These are phyloP conservation scores for Pygoscelis adeliae DNA, from an alignment of 2,113 vertebrate species.

Conservation along the genomic window DNA sequence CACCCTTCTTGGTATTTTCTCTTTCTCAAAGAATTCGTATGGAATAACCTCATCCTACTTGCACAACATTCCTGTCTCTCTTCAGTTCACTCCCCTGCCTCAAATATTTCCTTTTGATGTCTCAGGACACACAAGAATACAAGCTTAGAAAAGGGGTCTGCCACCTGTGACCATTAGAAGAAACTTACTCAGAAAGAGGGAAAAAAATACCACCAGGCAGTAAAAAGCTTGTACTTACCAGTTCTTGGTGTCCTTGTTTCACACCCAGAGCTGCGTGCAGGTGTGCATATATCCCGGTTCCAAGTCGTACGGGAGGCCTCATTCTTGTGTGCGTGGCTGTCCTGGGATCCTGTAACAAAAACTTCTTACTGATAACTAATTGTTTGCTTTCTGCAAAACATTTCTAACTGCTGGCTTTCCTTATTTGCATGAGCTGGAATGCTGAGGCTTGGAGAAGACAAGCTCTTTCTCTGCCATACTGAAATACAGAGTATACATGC, in stretches of 20 bases:
- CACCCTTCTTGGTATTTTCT: neutral
- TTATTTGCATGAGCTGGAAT: neutral
- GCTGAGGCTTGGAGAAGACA: neutral
- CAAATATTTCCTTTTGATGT: neutral
- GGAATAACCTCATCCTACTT: neutral
- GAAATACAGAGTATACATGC: neutral
- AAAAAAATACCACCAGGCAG: neutral
- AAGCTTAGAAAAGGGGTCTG: neutral
- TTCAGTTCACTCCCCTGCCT: neutral
- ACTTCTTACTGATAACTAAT: neutral
- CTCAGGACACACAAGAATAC: neutral
- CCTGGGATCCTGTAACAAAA: neutral
- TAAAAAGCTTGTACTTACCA: neutral
- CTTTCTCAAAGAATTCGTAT: neutral
- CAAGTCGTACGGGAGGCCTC: accelerated
- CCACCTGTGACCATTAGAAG: neutral
- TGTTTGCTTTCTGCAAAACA: neutral
- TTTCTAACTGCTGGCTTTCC: neutral
- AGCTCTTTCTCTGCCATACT: neutral
- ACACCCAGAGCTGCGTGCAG: neutral
- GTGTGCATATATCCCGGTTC: neutral
- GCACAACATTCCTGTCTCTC: neutral
- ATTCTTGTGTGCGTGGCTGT: neutral
- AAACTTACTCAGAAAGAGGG: neutral
- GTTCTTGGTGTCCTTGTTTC: neutral